Evolutionary conservation across 2,113 vertebrate genomes (phyloP), one percentile per base, ranked within the genome.

Genomic region (Gavia stellata): DNA sequence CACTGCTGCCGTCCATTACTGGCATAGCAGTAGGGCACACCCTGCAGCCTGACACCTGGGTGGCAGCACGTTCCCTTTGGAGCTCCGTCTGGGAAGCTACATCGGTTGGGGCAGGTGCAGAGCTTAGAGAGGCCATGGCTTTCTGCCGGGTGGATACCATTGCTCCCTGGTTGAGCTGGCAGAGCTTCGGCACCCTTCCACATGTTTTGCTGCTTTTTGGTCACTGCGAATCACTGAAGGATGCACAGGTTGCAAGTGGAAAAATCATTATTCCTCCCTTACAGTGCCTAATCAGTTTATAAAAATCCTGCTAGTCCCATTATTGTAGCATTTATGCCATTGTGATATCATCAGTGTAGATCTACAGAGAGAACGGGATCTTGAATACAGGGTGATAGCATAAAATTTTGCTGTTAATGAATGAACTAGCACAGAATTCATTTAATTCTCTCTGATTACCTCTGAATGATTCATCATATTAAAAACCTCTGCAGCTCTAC

Each of bases 391-490:
- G 9, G 10, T 75, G 52, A 50, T 87, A 87, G 68, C 65, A 42
- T 52, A 67, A 91, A 84, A 63, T 74, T 81, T 71, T 86, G 19
- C 14, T 42, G 44, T 89, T 96, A 86, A 66, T 94, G 59, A 94
- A 74, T 81, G 55, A 89, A 86, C 18, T 75, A 71, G 26, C 38
- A 87, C 38, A 78, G 55, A 89, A 62, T 94, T 73, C 6, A 49
- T 90, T 81, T 88, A 38, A 84, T 86, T 86, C 33, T 62, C 65
- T 94, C 47, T 90, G 38, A 93, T 94, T 91, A 55, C 86, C 44
- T 84, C 42, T 86, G 73, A 95, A 72, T 81, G 70, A 67, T 58
- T 93, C n/a, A 71, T 94, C 19, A 4, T 78, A 66, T 62, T 91
- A 62, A 83, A 87, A 88, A 45, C 11, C n/a, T 74, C 61, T 45